Percentiles rank a stretch among this genome's conserved stretches.
Evolutionary conservation across 2,113 vertebrate species (phyloP).

Genomic region (Noturus placidus): DNA sequence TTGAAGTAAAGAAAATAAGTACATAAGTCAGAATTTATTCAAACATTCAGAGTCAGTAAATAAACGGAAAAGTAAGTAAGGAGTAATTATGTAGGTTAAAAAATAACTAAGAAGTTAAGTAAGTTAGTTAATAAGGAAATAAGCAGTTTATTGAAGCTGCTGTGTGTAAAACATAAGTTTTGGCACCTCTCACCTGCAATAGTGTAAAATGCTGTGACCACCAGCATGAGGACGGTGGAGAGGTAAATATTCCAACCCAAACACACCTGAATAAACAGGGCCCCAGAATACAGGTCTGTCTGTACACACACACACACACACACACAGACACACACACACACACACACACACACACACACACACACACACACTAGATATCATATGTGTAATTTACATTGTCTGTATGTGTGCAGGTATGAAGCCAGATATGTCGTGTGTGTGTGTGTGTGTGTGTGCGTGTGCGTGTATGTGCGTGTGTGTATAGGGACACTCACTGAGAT

Average conservation of each 20-base stretch:
- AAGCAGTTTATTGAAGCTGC: not conserved
- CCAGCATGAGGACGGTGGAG: conserved; percentile 82
- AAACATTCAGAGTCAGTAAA: not conserved
- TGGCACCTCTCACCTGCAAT: conserved; percentile 75
- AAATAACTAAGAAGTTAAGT: not conserved
- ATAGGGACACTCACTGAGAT: conserved; percentile 81
- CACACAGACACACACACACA: conserved; percentile 33
- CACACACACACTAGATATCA: not conserved
- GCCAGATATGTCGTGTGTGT: not conserved
- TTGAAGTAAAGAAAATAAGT: not conserved
- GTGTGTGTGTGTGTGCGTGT: not conserved
- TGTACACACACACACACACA: conserved; percentile 57
- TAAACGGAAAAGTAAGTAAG: too few species aligned
- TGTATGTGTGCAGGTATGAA: not conserved
- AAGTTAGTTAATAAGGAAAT: not conserved
- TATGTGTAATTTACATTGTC: not conserved
- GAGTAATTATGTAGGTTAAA: too few species aligned
- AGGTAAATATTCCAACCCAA: conserved; percentile 92
- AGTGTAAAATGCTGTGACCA: conserved; percentile 84
- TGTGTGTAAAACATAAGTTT: not conserved
- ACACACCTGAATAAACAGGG: conserved; percentile 88
- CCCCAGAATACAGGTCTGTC: conserved; percentile 87
- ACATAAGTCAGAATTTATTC: not conserved
- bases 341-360: conserved; percentile 28
- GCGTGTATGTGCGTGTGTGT: conserved; percentile 31